Evolutionary conservation across 1,140 invertebrate genomes (phyloP).

Genomic region (Drosophila subobscura): DNA sequence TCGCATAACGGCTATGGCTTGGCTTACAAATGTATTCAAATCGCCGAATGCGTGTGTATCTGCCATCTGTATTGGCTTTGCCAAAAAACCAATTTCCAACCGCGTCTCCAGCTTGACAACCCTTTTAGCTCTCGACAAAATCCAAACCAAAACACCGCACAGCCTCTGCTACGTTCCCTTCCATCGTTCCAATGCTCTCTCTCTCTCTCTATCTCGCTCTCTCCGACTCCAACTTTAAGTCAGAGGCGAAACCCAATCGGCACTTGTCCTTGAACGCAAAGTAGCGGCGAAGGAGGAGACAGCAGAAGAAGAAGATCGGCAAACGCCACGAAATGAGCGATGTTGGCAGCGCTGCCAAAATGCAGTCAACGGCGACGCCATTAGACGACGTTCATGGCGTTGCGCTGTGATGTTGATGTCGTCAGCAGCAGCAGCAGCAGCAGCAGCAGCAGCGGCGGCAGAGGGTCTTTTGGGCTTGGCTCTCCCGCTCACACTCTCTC

Average conservation of each 20-base stretch:
- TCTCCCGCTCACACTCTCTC: slow-evolving; percentile 19
- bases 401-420: slow-evolving; percentile 26
- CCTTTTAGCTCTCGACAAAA: slow-evolving; percentile 3
- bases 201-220: too few relatives aligned
- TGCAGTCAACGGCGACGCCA: slow-evolving; percentile 67
- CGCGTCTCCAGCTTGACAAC: not conserved
- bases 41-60: too few relatives aligned
- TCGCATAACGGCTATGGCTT: too few relatives aligned
- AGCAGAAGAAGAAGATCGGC: slow-evolving; percentile 56
- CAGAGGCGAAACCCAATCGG: slow-evolving; percentile 25
- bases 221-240: slow-evolving; percentile 24
- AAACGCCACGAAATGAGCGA: slow-evolving; percentile 29
- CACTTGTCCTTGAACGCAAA: slow-evolving; percentile 75
- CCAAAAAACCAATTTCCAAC: slow-evolving; percentile 16
- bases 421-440: slow-evolving; percentile 32
- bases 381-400: slow-evolving; percentile 54
- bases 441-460: slow-evolving; percentile 10
- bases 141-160: not conserved
- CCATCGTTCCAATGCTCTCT: too few relatives aligned
- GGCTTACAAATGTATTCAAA: too few relatives aligned
- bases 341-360: slow-evolving; percentile 62
- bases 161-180: too few relatives aligned
- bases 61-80: not conserved
- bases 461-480: slow-evolving; percentile 40
- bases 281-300: slow-evolving; percentile 50